Conservation (phyloP, 2,797 vertebrate species). For the Uromys caudimaculatus region DNA sequence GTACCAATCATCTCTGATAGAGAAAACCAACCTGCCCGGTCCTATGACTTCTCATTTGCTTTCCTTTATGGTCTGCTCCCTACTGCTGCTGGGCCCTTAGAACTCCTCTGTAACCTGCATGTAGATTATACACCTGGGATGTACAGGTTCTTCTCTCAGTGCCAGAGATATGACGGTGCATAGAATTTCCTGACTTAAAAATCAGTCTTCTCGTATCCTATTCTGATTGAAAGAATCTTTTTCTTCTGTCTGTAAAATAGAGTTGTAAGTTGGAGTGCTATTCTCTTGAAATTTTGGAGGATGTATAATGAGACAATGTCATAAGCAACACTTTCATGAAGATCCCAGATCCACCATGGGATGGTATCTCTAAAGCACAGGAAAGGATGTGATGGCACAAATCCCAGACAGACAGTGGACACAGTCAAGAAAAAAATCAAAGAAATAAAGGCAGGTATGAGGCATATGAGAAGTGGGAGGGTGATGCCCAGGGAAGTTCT, state of each 20-base stretch:
- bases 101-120: background rate
- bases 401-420: background rate
- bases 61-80: background rate
- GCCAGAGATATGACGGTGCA: background rate
- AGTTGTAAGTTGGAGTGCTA: background rate
- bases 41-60: background rate
- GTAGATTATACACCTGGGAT: background rate
- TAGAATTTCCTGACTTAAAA: background rate
- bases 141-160: background rate
- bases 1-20: background rate
- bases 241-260: background rate
- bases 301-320: background rate
- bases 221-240: background rate
- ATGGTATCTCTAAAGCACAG: background rate
- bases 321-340: background rate
- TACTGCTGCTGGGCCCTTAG: background rate
- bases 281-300: constrained; percentile 3
- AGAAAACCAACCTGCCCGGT: too few relatives aligned
- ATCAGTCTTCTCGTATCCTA: background rate
- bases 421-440: background rate
- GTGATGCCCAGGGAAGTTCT: background rate
- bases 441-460: background rate
- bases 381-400: background rate
- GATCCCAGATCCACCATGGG: background rate
- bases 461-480: background rate